Conservation (phyloP, 2,888 invertebrate species). For the Tipula unca region DNA sequence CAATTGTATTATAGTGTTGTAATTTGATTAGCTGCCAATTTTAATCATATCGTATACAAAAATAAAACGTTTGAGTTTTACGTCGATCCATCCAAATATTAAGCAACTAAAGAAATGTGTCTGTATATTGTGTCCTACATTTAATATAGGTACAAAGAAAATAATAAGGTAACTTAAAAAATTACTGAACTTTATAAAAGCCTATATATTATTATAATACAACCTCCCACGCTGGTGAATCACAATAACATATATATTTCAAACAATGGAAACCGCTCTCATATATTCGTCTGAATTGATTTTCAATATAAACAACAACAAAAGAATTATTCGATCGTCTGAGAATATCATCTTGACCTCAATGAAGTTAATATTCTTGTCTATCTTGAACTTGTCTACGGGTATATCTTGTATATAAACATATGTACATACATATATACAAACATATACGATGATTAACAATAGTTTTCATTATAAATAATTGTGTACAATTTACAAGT, state of each 20-base stretch:
- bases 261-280: neutral
- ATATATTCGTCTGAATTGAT: neutral
- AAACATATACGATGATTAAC: neutral
- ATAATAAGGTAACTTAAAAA: neutral
- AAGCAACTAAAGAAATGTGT: too few species aligned
- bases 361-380: neutral
- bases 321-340: neutral
- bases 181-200: neutral
- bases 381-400: neutral
- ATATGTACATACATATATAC: neutral
- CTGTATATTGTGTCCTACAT: too few species aligned
- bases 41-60: neutral
- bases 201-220: too few species aligned
- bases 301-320: neutral
- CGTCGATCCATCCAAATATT: too few species aligned
- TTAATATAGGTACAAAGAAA: neutral
- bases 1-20: neutral
- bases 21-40: neutral
- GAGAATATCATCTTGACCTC: slow-evolving; percentile 14
- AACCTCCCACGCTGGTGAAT: neutral
- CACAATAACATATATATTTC: neutral
- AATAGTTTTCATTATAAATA: neutral
- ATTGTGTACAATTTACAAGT: neutral
- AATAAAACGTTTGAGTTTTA: neutral
- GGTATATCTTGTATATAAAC: neutral